Conservation (phyloP, 2,113 vertebrate genomes). For the Cairina moschata region DNA sequence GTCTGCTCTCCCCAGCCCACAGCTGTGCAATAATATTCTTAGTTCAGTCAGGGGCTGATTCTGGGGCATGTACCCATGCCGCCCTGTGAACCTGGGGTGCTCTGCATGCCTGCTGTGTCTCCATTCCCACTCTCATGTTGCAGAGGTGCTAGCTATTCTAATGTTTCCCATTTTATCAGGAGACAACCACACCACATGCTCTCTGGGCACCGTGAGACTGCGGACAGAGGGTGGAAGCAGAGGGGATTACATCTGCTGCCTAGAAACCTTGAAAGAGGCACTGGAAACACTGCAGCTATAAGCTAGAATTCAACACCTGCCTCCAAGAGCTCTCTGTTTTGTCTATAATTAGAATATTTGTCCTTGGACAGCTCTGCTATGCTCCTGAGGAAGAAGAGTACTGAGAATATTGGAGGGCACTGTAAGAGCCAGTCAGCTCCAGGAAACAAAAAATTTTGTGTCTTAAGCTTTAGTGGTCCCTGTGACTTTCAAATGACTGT, state of each 20-base stretch:
- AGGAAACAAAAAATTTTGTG: neutral
- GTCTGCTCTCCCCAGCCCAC: neutral
- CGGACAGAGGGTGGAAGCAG: neutral
- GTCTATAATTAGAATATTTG: slow-evolving; percentile 19
- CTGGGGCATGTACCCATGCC: neutral
- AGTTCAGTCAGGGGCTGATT: neutral
- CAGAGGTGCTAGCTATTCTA: neutral
- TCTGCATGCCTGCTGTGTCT: fast-evolving
- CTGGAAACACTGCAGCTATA: neutral
- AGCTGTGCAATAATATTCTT: neutral
- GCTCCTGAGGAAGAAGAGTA: neutral
- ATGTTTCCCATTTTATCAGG: neutral
- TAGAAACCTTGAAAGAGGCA: neutral
- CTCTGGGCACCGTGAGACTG: neutral
- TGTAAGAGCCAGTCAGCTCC: neutral
- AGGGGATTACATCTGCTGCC: neutral
- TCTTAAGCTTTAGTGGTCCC: neutral
- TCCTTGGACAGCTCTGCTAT: slow-evolving; percentile 15
- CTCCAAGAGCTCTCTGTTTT: neutral
- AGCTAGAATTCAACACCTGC: neutral
- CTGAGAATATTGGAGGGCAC: neutral
- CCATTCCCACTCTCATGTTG: neutral
- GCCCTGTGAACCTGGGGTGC: fast-evolving
- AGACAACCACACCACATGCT: fast-evolving
- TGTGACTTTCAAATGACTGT: neutral